phyloP scores from a whole-genome alignment of 2,888 invertebrate genomes.

The Aproaerema taeniolella region DNA sequence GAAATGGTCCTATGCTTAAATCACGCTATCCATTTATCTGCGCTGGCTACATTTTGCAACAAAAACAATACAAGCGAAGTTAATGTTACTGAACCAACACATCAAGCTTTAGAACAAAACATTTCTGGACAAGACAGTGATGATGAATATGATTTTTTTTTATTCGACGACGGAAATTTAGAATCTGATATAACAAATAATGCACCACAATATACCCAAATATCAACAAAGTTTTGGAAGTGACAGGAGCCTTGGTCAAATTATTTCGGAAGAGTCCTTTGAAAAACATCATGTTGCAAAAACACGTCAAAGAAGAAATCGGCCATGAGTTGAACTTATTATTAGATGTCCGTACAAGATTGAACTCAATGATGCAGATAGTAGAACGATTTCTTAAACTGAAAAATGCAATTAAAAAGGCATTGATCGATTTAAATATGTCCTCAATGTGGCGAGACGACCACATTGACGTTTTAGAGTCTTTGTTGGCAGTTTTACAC shows the following conservation, averaged over 20 bases:
- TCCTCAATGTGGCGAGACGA: constrained; percentile 13
- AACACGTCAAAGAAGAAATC: constrained; percentile 13
- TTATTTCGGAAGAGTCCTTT: constrained; percentile 14
- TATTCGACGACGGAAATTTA: background rate
- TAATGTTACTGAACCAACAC: constrained; percentile 7
- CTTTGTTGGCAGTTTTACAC: too few relatives aligned
- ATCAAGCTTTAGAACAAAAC: background rate
- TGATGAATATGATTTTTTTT: constrained; percentile 2
- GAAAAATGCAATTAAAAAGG: constrained; percentile 13
- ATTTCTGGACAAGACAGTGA: background rate
- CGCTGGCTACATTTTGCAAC: constrained; percentile 15
- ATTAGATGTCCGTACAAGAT: constrained; percentile 13
- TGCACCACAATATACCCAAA: background rate
- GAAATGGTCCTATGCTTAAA: constrained; percentile 10
- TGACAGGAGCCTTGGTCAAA: constrained; percentile 6
- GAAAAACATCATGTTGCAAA: constrained; percentile 13
- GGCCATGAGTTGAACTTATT: constrained; percentile 13
- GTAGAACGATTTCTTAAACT: constrained; percentile 13
- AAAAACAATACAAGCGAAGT: constrained; percentile 9
- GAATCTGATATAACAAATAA: background rate
- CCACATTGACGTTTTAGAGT: too few relatives aligned
- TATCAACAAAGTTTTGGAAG: constrained; percentile 7
- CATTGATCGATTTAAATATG: constrained; percentile 15
- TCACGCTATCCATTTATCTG: constrained; percentile 19
- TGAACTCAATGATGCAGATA: constrained; percentile 12